Conservation (phyloP, 2,797 vertebrate species). For the Spondyliosoma cantharus region DNA sequence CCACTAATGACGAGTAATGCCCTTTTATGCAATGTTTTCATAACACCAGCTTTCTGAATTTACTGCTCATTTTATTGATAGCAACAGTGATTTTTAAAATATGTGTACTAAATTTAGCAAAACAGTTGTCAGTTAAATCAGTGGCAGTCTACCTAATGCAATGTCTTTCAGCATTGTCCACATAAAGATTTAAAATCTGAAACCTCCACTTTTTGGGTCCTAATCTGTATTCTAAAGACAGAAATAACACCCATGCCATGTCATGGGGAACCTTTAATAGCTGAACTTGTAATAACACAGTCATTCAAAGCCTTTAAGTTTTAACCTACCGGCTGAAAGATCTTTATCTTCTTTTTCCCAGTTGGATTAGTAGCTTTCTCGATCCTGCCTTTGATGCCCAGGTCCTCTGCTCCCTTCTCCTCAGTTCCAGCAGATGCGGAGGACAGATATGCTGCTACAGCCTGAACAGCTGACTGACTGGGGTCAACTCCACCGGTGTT, state of each 20-base stretch:
- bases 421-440: conserved; percentile 57
- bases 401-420: conserved; percentile 85
- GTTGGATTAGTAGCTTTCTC: conserved; percentile 97
- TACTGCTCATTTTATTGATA: not conserved
- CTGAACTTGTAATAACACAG: not conserved
- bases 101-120: not conserved
- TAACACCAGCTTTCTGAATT: not conserved
- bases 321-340: conserved; percentile 98
- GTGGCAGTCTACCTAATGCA: not conserved
- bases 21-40: not conserved
- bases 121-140: not conserved
- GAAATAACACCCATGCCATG: not conserved
- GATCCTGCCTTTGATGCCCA: conserved; percentile 98
- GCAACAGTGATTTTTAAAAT: not conserved
- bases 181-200: not conserved
- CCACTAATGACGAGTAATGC: not conserved
- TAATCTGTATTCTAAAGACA: not conserved
- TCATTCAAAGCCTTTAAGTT: not conserved
- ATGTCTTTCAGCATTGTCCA: not conserved
- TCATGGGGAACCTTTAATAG: not conserved
- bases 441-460: not conserved
- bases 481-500: conserved; percentile 35
- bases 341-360: conserved; percentile 99
- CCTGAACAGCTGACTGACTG: conserved; percentile 25
- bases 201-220: not conserved